Base-by-base conservation (phyloP, 2,797 vertebrate genomes). In the Propithecus deckenii region DNA sequence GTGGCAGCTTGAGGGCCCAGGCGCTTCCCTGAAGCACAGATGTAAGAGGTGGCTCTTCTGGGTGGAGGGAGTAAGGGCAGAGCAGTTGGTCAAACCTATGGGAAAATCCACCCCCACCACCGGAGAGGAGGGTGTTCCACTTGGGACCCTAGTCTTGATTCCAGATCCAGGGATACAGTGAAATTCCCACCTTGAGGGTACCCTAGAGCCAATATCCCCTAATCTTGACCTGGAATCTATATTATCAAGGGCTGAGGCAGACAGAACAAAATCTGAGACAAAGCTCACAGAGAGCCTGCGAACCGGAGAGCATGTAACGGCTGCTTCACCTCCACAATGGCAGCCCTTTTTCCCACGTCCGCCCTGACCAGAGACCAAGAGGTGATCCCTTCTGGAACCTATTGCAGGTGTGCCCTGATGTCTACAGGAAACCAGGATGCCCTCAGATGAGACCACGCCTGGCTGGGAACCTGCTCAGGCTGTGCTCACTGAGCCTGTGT, bases 271-370 rank as follows among this genome's bases (percentile, higher is more conserved):
- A 43, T 67, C 15, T 46, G 48, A 94, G 22, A 74, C 61, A 78
- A 65, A 84, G 46, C 48, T 20, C 0, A 0, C 22, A 55, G 3
- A 32, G 20, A 20, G 4, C 67, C 28, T 0, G 0, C 22, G 35
- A 38, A 30, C 38, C 46, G 46, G 59, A 71, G 67, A 74, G 52
- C 57, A 46, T 1, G 1, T 30, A 52, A 71, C 0, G 1, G 18
- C 18, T 43, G 17, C 2, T 30, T 25, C 6, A 25, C 4, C 12
- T 48, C 13, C n/a, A 74, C 18, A 35, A 18, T 48, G 28, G n/a
- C 13, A 87, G 61, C n/a, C 28, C 4, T 41, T 38, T 86, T 55
- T 92, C n/a, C 41, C 57, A 57, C 41, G 17, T 72, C 41, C 35
- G 41, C 8, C 32, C 20, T 75, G 23, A 79, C 17, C 23, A 32